Evolutionary conservation across 2,888 invertebrate genomes (phyloP).

Genomic region (Scrobipalpa costella): DNA sequence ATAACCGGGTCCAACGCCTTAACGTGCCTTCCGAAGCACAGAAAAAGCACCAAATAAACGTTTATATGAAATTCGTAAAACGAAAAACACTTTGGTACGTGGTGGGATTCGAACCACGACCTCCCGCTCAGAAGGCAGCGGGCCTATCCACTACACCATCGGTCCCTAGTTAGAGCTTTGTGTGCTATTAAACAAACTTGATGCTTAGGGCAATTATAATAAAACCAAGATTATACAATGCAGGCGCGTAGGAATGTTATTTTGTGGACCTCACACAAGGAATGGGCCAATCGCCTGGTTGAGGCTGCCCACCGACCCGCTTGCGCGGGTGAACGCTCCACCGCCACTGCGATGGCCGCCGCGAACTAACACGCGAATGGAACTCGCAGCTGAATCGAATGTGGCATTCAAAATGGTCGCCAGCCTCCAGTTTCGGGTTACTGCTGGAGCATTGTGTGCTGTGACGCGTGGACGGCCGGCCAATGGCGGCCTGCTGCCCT

Average conservation of each 20-base stretch:
- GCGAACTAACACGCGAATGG: constrained; percentile 14
- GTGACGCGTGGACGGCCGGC: constrained; percentile 48
- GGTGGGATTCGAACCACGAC: too few species aligned
- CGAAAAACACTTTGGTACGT: too few species aligned
- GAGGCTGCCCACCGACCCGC: background rate
- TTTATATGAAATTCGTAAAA: too few species aligned
- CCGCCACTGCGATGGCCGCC: constrained; percentile 21
- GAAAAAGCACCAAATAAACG: too few species aligned
- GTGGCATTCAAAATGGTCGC: constrained; percentile 37
- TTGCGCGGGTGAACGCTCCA: constrained; percentile 3
- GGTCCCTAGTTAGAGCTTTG: too few species aligned
- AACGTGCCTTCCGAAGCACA: too few species aligned
- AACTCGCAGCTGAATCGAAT: constrained; percentile 27
- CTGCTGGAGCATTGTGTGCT: constrained; percentile 58
- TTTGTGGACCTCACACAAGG: background rate
- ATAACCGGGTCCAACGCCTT: too few species aligned
- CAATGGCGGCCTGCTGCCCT: constrained; percentile 37
- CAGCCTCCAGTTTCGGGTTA: constrained; percentile 48
- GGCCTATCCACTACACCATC: too few species aligned
- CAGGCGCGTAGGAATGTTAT: background rate
- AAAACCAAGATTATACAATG: too few species aligned
- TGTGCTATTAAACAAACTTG: background rate
- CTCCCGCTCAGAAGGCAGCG: too few species aligned
- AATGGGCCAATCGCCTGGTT: background rate
- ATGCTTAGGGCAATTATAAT: too few species aligned